A percentile compares a stretch with the other conserved stretches of the same genome.
These are phyloP conservation scores for Meloe dianella DNA, from an alignment of 2,888 invertebrate genomes.

Conservation along the genomic window DNA sequence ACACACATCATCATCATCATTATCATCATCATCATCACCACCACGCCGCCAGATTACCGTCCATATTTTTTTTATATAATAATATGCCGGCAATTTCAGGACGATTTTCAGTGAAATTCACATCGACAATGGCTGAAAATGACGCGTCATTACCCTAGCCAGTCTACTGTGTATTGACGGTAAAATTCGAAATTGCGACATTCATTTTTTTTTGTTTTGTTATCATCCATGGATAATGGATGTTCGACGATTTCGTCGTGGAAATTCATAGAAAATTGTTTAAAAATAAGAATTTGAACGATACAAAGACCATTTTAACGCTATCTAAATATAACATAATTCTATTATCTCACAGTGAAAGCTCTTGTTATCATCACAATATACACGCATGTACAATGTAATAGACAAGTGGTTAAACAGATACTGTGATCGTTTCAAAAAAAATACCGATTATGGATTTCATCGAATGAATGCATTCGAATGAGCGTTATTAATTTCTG, in stretches of 20 bases:
- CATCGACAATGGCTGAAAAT: neutral
- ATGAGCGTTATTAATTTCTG: conserved; percentile 31
- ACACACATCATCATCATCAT: conserved; percentile 17
- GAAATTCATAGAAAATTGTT: neutral
- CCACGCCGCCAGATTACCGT: conserved; percentile 11
- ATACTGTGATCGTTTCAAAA: neutral
- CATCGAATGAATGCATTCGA: neutral
- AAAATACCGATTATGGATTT: neutral
- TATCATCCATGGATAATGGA: neutral
- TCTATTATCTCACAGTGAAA: conserved; percentile 12
- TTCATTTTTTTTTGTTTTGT: neutral
- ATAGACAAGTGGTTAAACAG: conserved; percentile 5
- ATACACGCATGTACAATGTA: neutral
- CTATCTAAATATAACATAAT: conserved; percentile 17
- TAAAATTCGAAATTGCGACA: neutral
- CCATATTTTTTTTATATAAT: neutral
- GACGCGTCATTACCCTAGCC: neutral
- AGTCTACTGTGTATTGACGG: neutral
- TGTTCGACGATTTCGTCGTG: neutral
- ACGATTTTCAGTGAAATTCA: neutral
- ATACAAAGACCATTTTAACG: conserved; percentile 10
- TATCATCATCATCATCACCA: conserved; percentile 15
- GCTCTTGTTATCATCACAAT: conserved; percentile 11
- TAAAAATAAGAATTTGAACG: neutral
- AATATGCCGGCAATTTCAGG: neutral